Percentiles rank a stretch among this genome's conserved stretches.
Conservation (phyloP, 2,113 vertebrate genomes). For the Gobiocypris rarus region DNA sequence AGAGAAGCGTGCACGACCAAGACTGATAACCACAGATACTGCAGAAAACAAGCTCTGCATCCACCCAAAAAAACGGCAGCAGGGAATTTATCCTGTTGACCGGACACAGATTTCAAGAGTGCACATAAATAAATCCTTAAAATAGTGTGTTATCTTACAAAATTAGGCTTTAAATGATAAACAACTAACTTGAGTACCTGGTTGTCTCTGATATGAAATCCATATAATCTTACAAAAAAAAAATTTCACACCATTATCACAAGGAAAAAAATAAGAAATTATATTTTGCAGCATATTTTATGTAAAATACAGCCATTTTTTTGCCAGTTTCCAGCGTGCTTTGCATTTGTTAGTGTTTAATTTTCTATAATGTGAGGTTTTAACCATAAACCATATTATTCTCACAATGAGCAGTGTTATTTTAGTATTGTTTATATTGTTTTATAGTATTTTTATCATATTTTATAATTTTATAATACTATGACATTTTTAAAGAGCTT, state of each 20-base stretch:
- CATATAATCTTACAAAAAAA: not conserved
- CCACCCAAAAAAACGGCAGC: not conserved
- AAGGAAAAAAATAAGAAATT: not conserved
- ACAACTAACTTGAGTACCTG: not conserved
- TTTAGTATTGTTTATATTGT: not conserved
- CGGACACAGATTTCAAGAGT: not conserved
- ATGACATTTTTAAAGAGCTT: not conserved
- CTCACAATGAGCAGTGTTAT: not conserved
- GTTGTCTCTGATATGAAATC: not conserved
- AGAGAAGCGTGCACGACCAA: not conserved
- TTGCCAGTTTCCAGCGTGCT: not conserved
- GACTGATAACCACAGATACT: conserved; percentile 27
- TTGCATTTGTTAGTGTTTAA: not conserved
- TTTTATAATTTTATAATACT: not conserved
- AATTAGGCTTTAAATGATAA: not conserved
- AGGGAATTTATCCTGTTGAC: not conserved
- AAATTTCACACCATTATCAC: not conserved
- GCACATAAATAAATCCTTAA: not conserved
- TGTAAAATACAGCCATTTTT: not conserved
- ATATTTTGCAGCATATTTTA: too few relatives aligned
- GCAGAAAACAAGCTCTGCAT: conserved; percentile 20
- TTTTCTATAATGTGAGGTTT: not conserved
- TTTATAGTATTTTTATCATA: not conserved
- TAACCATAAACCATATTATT: not conserved
- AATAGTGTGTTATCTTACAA: not conserved